These are phyloP conservation scores for Beaufortia kweichowensis DNA, from an alignment of 2,113 vertebrate genomes.

Conservation along the genomic window DNA sequence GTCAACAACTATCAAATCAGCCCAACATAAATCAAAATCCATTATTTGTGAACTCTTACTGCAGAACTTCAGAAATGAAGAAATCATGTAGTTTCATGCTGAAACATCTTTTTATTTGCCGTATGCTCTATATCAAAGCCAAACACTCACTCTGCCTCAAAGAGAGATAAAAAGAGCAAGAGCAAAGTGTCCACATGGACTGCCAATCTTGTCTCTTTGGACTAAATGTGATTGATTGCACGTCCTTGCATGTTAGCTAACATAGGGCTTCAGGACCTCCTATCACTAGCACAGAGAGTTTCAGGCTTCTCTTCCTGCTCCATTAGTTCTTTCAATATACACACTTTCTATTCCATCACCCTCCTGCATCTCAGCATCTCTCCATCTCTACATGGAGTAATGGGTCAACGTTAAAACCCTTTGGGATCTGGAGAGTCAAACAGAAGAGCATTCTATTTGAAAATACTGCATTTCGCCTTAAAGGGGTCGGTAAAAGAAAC, in stretches of 20 bases:
- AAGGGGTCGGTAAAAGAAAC: neutral
- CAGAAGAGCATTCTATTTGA: neutral
- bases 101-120: no score
- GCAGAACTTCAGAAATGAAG: no score
- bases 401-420: neutral
- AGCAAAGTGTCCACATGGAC: neutral
- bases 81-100: no score
- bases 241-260: constrained; percentile 8
- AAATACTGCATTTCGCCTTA: neutral
- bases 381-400: neutral
- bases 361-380: neutral
- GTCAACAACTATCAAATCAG: neutral
- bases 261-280: constrained; percentile 8
- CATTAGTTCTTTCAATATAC: neutral
- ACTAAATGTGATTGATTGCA: constrained; percentile 23
- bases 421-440: neutral
- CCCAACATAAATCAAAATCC: no score
- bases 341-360: neutral
- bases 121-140: neutral
- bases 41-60: neutral
- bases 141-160: neutral
- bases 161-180: neutral
- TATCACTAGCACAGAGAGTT: constrained; percentile 22
- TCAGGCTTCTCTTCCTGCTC: neutral
- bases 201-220: constrained; percentile 12